Base-by-base conservation (phyloP, 2,113 vertebrate genomes). In the Eulemur macaco region DNA sequence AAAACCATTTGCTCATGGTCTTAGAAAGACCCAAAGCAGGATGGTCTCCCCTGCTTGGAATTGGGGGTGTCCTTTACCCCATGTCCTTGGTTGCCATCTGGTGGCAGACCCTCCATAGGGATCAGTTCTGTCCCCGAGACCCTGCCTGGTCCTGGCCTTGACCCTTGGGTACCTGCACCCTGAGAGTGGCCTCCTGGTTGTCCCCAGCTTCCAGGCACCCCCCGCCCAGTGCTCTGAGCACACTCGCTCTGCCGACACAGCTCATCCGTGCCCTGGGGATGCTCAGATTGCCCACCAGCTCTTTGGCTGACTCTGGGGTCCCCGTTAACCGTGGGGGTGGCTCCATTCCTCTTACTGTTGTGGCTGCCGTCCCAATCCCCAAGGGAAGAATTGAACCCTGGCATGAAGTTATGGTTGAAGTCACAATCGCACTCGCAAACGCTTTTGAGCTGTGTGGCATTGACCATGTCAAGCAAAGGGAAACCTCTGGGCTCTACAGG, bases 171-270 rank as follows among this genome's bases (percentile, higher is more conserved):
- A 56, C 37, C 18, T 50, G 73, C 4, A 34, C 8, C 4, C 2
- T 74, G 25, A 74, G 13, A 47, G 15, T 47, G 45, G 45, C 8
- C 27, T 47, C 27, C 15, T 29, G 4, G 9, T 34, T 74, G 45
- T 76, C 29, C 45, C 17, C 17, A 31, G 27, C 45, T 50, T 27
- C 73, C 1, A 17, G 27, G 1, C 14, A 76, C 15, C 73, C 45
- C 45, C 45, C 8, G 27, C 8, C 45, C 73, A 23, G 60, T 63
- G 21, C 21, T 23, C 88, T 31, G 37, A 83, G 73, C 63, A 71
- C 18, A 15, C 86, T 20, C 1, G 0, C 64, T 56, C 31, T 21
- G 6, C 29, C 47, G 10, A 8, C 31, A 2, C 0, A 0, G 13
- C 8, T 47, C 42, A 54, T 92, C 42, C 58, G 8, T 54, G 5